These are phyloP conservation scores for Montipora capricornis DNA, from an alignment of 64 coral and sea anemone species.

Conservation along the genomic window DNA sequence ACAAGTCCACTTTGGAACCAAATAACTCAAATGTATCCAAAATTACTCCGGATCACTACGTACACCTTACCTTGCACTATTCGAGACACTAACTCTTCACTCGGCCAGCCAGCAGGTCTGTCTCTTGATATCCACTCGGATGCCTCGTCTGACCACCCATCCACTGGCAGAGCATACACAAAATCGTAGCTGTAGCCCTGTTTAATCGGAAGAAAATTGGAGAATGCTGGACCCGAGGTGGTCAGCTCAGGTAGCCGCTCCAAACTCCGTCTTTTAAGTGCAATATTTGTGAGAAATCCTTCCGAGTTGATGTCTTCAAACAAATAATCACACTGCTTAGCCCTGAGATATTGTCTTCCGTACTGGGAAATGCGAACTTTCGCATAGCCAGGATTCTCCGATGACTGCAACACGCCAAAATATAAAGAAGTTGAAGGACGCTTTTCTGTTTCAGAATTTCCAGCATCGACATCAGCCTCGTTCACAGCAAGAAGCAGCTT, in stretches of 20 bases:
- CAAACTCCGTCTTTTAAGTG: conserved; percentile 27
- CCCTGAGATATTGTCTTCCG: conserved; percentile 33
- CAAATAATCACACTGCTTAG: conserved; percentile 19
- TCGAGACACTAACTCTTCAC: conserved; percentile 26
- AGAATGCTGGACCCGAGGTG: conserved; percentile 1
- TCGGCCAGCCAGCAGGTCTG: conserved; percentile 14
- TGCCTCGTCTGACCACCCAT: conserved; percentile 11
- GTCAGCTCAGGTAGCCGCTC: neutral
- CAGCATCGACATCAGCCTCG: conserved; percentile 5
- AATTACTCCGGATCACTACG: no score
- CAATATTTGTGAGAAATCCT: neutral
- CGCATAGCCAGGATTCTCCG: conserved; percentile 19
- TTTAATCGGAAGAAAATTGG: conserved; percentile 20
- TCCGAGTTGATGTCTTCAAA: conserved; percentile 34
- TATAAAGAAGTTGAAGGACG: neutral
- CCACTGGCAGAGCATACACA: conserved; percentile 23
- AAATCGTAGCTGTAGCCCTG: conserved; percentile 21
- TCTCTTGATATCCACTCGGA: conserved; percentile 34
- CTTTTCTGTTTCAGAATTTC: conserved; percentile 2
- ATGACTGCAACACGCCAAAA: conserved; percentile 11
- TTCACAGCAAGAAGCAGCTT: conserved; percentile 11
- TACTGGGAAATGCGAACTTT: conserved; percentile 9
- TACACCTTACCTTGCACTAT: neutral
- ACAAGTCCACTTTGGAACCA: no score
- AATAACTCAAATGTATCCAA: no score